phyloP scores from a whole-genome alignment of 2,797 vertebrate species.

The Tiaroga cobitis region DNA sequence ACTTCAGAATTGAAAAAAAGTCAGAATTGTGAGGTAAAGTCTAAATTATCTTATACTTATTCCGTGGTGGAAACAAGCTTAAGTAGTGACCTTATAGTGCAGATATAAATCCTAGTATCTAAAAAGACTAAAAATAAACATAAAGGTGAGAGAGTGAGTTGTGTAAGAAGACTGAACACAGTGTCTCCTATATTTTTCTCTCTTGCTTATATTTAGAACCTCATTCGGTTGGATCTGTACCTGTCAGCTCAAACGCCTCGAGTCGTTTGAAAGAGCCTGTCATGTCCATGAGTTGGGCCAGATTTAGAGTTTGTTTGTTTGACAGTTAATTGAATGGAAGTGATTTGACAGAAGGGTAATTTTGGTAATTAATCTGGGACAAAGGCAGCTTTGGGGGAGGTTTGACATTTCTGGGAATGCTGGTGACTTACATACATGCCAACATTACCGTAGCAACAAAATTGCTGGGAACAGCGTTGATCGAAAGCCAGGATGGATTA shows the following conservation, averaged over 20 bases:
- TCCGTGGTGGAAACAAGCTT: neutral
- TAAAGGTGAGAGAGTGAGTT: neutral
- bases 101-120: neutral
- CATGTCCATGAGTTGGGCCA: neutral
- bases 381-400: conserved; percentile 6
- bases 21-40: neutral
- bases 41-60: neutral
- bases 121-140: neutral
- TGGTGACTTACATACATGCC: neutral
- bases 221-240: conserved; percentile 25
- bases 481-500: neutral
- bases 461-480: neutral
- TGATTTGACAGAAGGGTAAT: conserved; percentile 43
- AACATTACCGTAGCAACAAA: conserved; percentile 6
- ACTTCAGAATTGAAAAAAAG: neutral
- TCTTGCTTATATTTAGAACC: neutral
- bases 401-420: conserved; percentile 32
- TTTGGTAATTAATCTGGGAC: conserved; percentile 27
- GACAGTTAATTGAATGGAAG: conserved; percentile 48
- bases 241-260: neutral
- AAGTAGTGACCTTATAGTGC: neutral
- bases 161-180: neutral
- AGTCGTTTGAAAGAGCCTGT: conserved; percentile 1
- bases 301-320: conserved; percentile 28
- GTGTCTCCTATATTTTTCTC: neutral